phyloP scores from a whole-genome alignment of 2,888 invertebrate species.

The Stenolophus ochropezus region DNA sequence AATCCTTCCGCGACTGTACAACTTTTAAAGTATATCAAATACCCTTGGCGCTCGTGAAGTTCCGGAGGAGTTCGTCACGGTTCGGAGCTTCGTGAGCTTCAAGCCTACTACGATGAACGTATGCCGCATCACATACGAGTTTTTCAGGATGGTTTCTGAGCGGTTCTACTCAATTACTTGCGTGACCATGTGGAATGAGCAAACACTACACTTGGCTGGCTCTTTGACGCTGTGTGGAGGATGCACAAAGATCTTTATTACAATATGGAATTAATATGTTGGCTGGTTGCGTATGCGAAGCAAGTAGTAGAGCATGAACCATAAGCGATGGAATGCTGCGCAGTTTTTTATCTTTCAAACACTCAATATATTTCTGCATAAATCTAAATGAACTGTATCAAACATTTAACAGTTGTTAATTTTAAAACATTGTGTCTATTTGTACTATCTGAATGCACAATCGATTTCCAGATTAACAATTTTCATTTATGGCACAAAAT shows the following conservation, averaged over 20 bases:
- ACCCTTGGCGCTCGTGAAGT: conserved; percentile 33
- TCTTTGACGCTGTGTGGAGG: neutral
- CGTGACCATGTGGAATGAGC: conserved; percentile 43
- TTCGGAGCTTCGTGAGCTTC: conserved; percentile 17
- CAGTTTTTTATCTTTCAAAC: neutral
- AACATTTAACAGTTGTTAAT: too few relatives aligned
- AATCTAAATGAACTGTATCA: neutral
- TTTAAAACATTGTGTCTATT: too few relatives aligned
- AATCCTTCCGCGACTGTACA: conserved; percentile 9
- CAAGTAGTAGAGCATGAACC: neutral
- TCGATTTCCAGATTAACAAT: too few relatives aligned
- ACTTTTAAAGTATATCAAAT: conserved; percentile 36
- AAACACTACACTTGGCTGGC: conserved; percentile 28
- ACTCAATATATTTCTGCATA: neutral
- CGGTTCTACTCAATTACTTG: conserved; percentile 24
- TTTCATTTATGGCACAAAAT: too few relatives aligned
- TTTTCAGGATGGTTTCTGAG: conserved; percentile 32
- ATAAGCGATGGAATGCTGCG: neutral
- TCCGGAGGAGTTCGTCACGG: conserved; percentile 22
- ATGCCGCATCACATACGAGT: conserved; percentile 17
- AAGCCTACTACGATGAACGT: neutral
- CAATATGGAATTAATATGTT: conserved; percentile 25
- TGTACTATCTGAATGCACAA: too few relatives aligned
- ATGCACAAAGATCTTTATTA: conserved; percentile 35
- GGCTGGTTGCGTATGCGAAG: neutral